Evolutionary conservation across 64 coral and sea anemone species (phyloP).

Genomic region (Porites australiensis): DNA sequence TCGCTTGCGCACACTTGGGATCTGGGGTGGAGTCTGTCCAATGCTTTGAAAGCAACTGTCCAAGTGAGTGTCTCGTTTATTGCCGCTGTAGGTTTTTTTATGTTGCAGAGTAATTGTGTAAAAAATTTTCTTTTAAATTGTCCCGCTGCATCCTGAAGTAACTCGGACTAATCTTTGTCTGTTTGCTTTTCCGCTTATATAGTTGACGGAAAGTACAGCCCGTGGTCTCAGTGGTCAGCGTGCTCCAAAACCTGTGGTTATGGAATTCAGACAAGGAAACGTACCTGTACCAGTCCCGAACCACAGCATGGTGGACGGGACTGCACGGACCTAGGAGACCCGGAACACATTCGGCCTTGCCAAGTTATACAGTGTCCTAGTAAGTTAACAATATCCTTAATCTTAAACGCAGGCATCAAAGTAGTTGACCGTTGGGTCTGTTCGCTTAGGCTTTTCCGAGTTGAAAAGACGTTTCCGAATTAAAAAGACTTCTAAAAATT

Average conservation of each 20-base stretch:
- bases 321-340: constrained; percentile 91
- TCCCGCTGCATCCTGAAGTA: too few relatives aligned
- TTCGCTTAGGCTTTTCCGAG: too few relatives aligned
- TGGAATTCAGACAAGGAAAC: constrained; percentile 86
- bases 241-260: constrained; percentile 82
- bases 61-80: constrained; percentile 60
- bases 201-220: constrained; percentile 91
- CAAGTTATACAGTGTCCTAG: constrained; percentile 93
- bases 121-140: too few relatives aligned
- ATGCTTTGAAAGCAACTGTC: constrained; percentile 84
- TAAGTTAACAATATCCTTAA: constrained; percentile 41
- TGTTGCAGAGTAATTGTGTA: too few relatives aligned
- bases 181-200: neutral
- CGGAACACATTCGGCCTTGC: constrained; percentile 79
- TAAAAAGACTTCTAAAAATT: too few relatives aligned
- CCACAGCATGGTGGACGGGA: constrained; percentile 91
- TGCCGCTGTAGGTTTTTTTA: neutral
- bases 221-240: constrained; percentile 87
- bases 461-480: too few relatives aligned
- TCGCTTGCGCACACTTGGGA: constrained; percentile 79
- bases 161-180: too few relatives aligned
- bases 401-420: too few relatives aligned
- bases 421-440: too few relatives aligned
- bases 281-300: constrained; percentile 81
- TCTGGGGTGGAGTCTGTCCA: constrained; percentile 63